A percentile compares a stretch with the other conserved stretches of the same genome.
These are phyloP conservation scores for Axea sp. DNA, from an alignment of 2,888 invertebrate species.

Conservation along the genomic window DNA sequence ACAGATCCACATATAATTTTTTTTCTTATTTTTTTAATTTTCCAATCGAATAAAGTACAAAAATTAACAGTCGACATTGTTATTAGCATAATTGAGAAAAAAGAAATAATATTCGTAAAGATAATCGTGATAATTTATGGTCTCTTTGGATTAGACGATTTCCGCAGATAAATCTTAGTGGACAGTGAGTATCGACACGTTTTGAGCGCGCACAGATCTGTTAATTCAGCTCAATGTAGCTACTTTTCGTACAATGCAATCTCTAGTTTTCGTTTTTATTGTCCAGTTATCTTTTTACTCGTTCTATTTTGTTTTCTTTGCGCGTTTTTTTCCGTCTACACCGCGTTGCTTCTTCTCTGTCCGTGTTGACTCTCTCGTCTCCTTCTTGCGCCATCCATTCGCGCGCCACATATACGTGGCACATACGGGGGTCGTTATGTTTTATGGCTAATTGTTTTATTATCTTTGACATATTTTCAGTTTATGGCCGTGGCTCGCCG, in stretches of 20 bases:
- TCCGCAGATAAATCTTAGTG: slow-evolving; percentile 21
- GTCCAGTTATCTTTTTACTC: slow-evolving; percentile 24
- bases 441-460: slow-evolving; percentile 80
- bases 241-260: slow-evolving; percentile 59
- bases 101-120: slow-evolving; percentile 18
- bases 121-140: slow-evolving; percentile 38
- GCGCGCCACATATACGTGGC: slow-evolving; percentile 65
- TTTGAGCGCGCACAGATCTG: slow-evolving; percentile 31
- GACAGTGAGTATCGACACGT: slow-evolving; percentile 34
- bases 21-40: no score
- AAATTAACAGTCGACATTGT: slow-evolving; percentile 15
- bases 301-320: slow-evolving; percentile 28
- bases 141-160: slow-evolving; percentile 23
- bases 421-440: slow-evolving; percentile 78
- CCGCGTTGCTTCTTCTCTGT: slow-evolving; percentile 52
- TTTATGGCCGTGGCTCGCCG: slow-evolving; percentile 76
- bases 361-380: slow-evolving; percentile 43
- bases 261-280: slow-evolving; percentile 60
- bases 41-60: slow-evolving; percentile 1
- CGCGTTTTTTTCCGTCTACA: slow-evolving; percentile 26
- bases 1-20: no score
- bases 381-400: slow-evolving; percentile 57
- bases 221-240: slow-evolving; percentile 50
- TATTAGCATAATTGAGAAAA: slow-evolving; percentile 28
- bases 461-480: slow-evolving; percentile 80